Conservation (phyloP, 2,797 vertebrate genomes). For the Tokudaia tokunoshimensis region DNA sequence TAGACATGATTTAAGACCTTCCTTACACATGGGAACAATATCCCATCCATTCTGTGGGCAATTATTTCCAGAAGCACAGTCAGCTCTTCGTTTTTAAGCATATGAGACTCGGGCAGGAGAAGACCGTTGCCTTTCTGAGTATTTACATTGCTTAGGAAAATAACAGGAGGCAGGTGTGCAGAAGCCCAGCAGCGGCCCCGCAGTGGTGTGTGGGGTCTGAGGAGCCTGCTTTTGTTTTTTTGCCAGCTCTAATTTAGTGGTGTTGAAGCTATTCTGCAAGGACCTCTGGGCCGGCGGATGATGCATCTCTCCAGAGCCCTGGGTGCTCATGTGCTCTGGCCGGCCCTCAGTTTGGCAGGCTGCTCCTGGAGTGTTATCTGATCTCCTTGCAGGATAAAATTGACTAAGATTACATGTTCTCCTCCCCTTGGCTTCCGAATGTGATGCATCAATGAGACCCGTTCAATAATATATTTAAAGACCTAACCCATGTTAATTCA, state of each 20-base stretch:
- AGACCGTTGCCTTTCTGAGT: conserved; percentile 55
- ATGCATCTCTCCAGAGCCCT: conserved; percentile 87
- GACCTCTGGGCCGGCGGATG: conserved; percentile 82
- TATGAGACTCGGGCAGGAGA: conserved; percentile 66
- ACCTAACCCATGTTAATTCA: conserved; percentile 76
- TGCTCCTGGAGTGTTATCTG: conserved; percentile 91
- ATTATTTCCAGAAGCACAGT: conserved; percentile 85
- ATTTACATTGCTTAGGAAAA: conserved; percentile 63
- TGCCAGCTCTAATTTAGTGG: conserved; percentile 77
- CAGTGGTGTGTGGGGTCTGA: conserved; percentile 31
- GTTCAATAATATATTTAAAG: conserved; percentile 83
- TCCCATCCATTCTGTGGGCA: conserved; percentile 83
- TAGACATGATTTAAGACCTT: conserved; percentile 79
- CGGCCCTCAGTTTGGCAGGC: conserved; percentile 91
- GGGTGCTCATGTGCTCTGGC: conserved; percentile 87
- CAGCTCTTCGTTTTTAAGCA: conserved; percentile 68
- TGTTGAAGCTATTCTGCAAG: conserved; percentile 84
- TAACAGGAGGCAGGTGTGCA: conserved; percentile 67
- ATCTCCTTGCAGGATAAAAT: conserved; percentile 91
- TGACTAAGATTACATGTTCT: conserved; percentile 88
- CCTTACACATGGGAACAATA: conserved; percentile 75
- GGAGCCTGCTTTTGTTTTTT: conserved; percentile 78
- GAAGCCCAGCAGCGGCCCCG: conserved; percentile 60
- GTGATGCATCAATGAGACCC: conserved; percentile 81
- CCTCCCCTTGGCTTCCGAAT: conserved; percentile 75